Conservation (phyloP, 1,140 invertebrate genomes). For the Drosophila kanapiae region DNA sequence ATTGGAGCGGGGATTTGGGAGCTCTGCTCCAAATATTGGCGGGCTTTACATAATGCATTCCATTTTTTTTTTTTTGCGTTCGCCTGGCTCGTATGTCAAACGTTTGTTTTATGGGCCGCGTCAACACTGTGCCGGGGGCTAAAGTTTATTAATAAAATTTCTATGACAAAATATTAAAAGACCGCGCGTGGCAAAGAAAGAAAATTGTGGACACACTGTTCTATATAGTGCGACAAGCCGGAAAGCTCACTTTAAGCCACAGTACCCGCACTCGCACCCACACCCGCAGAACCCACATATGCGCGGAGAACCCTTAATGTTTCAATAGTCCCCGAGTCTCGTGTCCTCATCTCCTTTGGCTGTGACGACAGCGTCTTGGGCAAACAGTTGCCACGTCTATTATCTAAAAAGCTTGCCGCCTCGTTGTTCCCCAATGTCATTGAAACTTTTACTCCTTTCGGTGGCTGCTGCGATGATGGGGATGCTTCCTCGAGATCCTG, state of each 20-base stretch:
- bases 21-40: constrained; percentile 41
- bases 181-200: constrained; percentile 3
- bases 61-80: constrained; percentile 33
- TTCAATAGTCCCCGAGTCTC: constrained; percentile 68
- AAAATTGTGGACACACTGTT: constrained; percentile 35
- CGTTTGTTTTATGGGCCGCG: constrained; percentile 70
- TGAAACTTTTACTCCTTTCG: constrained; percentile 78
- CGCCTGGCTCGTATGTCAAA: constrained; percentile 63
- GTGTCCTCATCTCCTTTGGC: constrained; percentile 41
- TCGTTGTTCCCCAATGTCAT: constrained; percentile 58
- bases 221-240: constrained; percentile 18
- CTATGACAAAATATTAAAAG: constrained; percentile 68
- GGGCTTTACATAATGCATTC: constrained; percentile 42
- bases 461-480: constrained; percentile 28
- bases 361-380: constrained; percentile 47
- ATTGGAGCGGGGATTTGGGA: constrained; percentile 23
- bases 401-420: constrained; percentile 72
- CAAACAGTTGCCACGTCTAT: constrained; percentile 78
- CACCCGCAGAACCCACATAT: constrained; percentile 11
- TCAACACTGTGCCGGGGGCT: constrained; percentile 49
- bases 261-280: neutral
- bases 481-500: constrained; percentile 16
- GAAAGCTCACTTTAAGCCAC: constrained; percentile 60
- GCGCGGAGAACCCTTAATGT: constrained; percentile 63
- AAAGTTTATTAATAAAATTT: constrained; percentile 80